phyloP scores from a whole-genome alignment of 2,888 invertebrate species.

The Stenodema calcarata region DNA sequence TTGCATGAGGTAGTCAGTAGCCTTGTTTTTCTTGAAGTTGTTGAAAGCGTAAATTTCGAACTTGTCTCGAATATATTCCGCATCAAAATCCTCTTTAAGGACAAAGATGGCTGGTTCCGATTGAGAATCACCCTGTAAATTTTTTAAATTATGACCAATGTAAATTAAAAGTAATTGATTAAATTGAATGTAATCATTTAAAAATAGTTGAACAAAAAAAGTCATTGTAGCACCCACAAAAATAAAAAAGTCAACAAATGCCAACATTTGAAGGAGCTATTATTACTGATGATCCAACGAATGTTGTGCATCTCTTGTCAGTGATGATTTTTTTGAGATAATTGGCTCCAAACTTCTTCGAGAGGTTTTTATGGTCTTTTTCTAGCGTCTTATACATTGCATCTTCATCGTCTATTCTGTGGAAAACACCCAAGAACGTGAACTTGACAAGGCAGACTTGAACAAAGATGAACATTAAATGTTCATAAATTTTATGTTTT shows the following conservation, averaged over 20 bases:
- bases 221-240: too few species aligned
- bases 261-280: too few species aligned
- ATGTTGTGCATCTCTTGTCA: not conserved
- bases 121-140: not conserved
- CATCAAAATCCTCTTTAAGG: not conserved
- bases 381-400: not conserved
- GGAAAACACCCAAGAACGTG: not conserved
- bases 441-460: too few species aligned
- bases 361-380: not conserved
- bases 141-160: too few species aligned
- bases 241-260: too few species aligned
- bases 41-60: constrained; percentile 28
- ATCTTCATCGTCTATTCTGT: not conserved
- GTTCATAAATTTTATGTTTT: too few species aligned
- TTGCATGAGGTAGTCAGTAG: constrained; percentile 31
- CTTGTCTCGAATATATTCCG: not conserved
- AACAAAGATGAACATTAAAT: too few species aligned
- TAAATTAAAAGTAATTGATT: too few species aligned
- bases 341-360: not conserved
- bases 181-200: too few species aligned
- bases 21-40: constrained; percentile 19
- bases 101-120: not conserved
- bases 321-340: not conserved
- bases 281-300: not conserved
- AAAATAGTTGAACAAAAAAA: too few species aligned